Evolutionary conservation across 2,113 vertebrate genomes (phyloP), one percentile per base, ranked within the genome.

Genomic region (Tauraco erythrolophus): DNA sequence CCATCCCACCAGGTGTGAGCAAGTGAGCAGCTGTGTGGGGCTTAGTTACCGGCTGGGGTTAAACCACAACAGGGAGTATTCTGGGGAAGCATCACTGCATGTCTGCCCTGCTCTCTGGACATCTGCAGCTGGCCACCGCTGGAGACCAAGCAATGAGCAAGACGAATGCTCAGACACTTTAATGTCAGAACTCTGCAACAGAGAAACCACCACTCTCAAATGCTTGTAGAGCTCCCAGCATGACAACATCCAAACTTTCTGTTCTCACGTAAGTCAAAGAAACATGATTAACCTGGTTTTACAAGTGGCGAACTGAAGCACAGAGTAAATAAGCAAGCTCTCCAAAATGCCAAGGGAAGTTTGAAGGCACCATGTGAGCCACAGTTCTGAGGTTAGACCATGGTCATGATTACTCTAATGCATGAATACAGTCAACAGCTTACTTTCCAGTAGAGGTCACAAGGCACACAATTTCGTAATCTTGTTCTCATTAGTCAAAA

Each of bases 91-190:
- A 15, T 8, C 41, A 19, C 33, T n/a, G 30, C 14, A 24, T 35
- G 37, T 16, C 37, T 54, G 18, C 4, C 24, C 39, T 0, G 3
- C 39, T 76, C 8, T 25, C 25, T 2, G 2, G 41, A 31, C 11
- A 28, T 4, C 62, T 57, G 74, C 46, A 54, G 46, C 45, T 46
- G 21, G 33, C 56, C 28, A 50, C 39, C 60, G n/a, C 22, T 80
- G 39, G 56, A 88, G 45, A 54, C 6, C 25, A 56, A 60, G 61
- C 50, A 46, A 14, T 1, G 11, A 53, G 39, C 18, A 31, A 61
- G 51, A 45, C 1, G 1, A 21, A 33, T 3, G 0, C 45, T 76
- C 46, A 70, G 31, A 43, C 17, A 6, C 45, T 64, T 22, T 31
- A 7, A 18, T 0, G 9, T 31, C 35, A 71, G 21, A 76, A 21